These are phyloP conservation scores for Rhagophthalmus giganteus DNA, from an alignment of 2,888 invertebrate genomes.

Conservation along the genomic window DNA sequence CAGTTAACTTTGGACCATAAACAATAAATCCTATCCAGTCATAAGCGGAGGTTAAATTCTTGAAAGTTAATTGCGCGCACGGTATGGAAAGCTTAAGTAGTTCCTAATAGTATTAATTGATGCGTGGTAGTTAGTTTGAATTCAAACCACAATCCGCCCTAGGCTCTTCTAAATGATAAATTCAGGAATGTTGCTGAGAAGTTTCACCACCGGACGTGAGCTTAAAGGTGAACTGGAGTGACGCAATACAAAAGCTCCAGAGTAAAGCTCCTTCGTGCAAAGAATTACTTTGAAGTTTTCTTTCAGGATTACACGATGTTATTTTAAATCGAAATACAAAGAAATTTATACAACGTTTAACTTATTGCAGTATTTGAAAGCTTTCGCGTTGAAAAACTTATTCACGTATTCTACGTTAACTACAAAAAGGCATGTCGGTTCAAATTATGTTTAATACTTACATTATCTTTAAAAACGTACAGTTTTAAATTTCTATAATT, in stretches of 20 bases:
- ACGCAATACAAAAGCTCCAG: constrained; percentile 36
- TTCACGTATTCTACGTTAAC: too few relatives aligned
- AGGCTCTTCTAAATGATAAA: constrained; percentile 29
- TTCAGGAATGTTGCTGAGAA: constrained; percentile 31
- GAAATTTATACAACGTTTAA: too few relatives aligned
- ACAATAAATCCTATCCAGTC: constrained; percentile 4
- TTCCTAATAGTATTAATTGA: constrained; percentile 35
- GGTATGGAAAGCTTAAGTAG: constrained; percentile 28
- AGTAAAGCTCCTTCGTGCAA: constrained; percentile 37
- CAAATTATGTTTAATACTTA: too few relatives aligned
- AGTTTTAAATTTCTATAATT: too few relatives aligned
- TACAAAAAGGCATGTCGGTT: too few relatives aligned
- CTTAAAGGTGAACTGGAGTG: constrained; percentile 34
- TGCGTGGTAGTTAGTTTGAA: constrained; percentile 34
- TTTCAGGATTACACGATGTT: constrained; percentile 34
- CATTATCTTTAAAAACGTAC: too few relatives aligned
- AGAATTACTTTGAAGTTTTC: constrained; percentile 38
- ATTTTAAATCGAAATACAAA: too few relatives aligned
- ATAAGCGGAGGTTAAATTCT: constrained; percentile 12
- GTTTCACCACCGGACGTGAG: constrained; percentile 35
- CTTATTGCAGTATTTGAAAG: too few relatives aligned
- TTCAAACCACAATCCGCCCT: constrained; percentile 32
- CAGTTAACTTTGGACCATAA: not conserved
- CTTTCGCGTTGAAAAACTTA: too few relatives aligned
- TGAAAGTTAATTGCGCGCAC: constrained; percentile 21